These are phyloP conservation scores for Crax fasciolata DNA, from an alignment of 2,797 vertebrate species.

Conservation along the genomic window DNA sequence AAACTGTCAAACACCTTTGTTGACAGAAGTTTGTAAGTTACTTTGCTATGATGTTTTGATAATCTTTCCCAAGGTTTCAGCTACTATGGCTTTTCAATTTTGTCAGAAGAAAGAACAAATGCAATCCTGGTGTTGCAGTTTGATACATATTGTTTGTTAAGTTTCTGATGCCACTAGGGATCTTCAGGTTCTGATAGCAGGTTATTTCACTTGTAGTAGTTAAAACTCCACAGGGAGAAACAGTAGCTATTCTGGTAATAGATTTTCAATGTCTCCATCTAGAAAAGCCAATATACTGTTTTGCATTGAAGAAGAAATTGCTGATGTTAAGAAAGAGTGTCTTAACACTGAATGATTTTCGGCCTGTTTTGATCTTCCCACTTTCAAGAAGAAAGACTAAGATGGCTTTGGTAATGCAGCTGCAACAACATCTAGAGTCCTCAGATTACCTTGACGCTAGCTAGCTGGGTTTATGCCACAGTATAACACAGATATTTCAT, in stretches of 20 bases:
- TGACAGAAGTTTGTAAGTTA: background rate
- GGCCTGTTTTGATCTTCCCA: constrained; percentile 34
- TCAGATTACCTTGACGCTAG: constrained; percentile 62
- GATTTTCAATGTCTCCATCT: constrained; percentile 12
- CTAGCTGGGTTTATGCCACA: constrained; percentile 25
- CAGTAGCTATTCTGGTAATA: constrained; percentile 13
- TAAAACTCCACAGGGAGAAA: constrained; percentile 44
- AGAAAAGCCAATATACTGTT: constrained; percentile 1
- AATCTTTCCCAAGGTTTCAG: background rate
- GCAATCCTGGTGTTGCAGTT: background rate
- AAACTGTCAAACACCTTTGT: background rate
- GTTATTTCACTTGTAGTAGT: constrained; percentile 36
- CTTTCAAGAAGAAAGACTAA: constrained; percentile 49
- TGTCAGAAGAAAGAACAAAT: constrained; percentile 7
- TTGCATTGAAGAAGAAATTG: constrained; percentile 44
- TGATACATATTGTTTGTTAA: background rate
- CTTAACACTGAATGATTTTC: constrained; percentile 30
- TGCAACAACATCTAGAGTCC: constrained; percentile 73
- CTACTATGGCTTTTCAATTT: background rate
- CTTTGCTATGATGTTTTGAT: background rate
- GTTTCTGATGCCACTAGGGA: background rate
- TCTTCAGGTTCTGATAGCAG: background rate
- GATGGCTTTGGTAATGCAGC: constrained; percentile 59
- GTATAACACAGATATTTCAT: constrained; percentile 43
- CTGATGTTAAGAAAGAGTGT: constrained; percentile 29